Evolutionary conservation across 1,140 invertebrate genomes (phyloP).

Genomic region (Antheraea mylitta): DNA sequence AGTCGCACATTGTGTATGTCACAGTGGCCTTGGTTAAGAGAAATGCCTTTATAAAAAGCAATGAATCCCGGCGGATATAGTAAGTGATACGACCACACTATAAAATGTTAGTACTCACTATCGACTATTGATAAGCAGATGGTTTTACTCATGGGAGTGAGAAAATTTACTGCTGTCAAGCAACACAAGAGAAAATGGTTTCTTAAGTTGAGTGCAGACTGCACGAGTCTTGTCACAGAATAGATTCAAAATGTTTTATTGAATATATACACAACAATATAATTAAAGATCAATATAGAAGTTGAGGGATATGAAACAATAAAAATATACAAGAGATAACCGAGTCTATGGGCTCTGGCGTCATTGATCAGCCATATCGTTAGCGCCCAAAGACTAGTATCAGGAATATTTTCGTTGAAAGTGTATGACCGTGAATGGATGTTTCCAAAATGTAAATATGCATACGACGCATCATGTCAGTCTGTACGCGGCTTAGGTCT

Average conservation of each 20-base stretch:
- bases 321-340: not conserved
- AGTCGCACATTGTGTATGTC: slow-evolving; percentile 67
- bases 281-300: too few relatives aligned
- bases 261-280: too few relatives aligned
- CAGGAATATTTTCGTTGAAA: too few relatives aligned
- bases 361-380: not conserved
- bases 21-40: slow-evolving; percentile 65
- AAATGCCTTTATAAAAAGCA: slow-evolving; percentile 65
- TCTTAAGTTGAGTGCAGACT: slow-evolving; percentile 20
- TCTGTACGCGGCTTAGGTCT: slow-evolving; percentile 27
- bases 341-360: not conserved
- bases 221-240: slow-evolving; percentile 2
- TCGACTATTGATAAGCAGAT: too few relatives aligned
- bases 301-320: not conserved
- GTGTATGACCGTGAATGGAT: too few relatives aligned
- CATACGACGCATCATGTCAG: slow-evolving; percentile 13
- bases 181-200: not conserved
- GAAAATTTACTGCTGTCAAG: too few relatives aligned
- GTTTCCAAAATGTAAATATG: too few relatives aligned
- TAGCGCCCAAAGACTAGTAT: too few relatives aligned
- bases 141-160: too few relatives aligned
- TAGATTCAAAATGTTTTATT: not conserved
- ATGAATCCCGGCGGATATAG: slow-evolving; percentile 44
- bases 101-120: too few relatives aligned
- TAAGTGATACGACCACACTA: not conserved